These are phyloP conservation scores for Pantherophis alleghaniensis DNA, from an alignment of 2,797 vertebrate species.

Conservation along the genomic window DNA sequence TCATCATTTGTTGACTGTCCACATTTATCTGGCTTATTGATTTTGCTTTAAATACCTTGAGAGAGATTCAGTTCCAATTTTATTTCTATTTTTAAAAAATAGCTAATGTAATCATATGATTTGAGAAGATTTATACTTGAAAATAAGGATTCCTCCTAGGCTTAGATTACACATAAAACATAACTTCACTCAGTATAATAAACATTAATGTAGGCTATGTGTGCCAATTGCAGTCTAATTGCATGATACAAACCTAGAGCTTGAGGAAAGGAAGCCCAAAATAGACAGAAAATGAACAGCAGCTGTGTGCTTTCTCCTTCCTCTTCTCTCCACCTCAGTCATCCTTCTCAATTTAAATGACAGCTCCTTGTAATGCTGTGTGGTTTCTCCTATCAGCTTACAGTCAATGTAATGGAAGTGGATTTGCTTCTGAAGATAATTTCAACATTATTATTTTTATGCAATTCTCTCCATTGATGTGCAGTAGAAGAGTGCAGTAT, in stretches of 20 bases:
- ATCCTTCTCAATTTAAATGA: not conserved
- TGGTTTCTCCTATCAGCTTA: not conserved
- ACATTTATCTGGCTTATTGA: slow-evolving; percentile 39
- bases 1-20: not conserved
- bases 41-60: slow-evolving; percentile 17
- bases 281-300: not conserved
- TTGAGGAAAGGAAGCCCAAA: not conserved
- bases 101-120: not conserved
- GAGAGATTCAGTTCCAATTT: slow-evolving; percentile 11
- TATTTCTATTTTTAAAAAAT: not conserved
- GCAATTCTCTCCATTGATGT: not conserved
- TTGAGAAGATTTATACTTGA: not conserved
- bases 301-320: not conserved
- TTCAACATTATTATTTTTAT: not conserved
- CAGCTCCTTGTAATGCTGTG: not conserved
- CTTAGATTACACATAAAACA: not conserved
- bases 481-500: not conserved
- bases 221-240: not conserved
- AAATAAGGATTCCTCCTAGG: not conserved
- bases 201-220: not conserved
- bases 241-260: not conserved
- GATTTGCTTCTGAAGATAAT: not conserved
- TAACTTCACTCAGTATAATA: not conserved
- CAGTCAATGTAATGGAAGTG: not conserved
- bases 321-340: not conserved